phyloP scores from a whole-genome alignment of 2,113 vertebrate genomes.

The Ursus arctos region DNA sequence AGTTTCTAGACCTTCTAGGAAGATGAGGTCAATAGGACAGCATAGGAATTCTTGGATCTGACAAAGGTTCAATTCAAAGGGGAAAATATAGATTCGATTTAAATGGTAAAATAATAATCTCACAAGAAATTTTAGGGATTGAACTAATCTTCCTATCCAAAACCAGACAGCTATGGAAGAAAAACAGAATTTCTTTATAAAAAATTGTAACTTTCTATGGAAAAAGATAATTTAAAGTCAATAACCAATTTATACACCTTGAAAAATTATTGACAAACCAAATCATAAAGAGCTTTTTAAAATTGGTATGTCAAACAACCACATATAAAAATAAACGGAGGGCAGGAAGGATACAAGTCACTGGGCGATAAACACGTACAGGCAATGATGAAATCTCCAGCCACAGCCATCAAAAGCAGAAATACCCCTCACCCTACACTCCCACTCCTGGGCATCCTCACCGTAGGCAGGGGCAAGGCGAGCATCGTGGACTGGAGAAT shows the following conservation, averaged over 20 bases:
- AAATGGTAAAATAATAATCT: background rate
- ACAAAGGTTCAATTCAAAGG: background rate
- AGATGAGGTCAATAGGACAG: background rate
- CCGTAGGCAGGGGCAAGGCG: no score
- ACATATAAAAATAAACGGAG: background rate
- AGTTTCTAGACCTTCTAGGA: background rate
- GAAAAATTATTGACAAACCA: background rate
- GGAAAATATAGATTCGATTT: background rate
- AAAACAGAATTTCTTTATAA: conserved; percentile 4
- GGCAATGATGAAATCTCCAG: background rate
- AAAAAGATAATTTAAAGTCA: background rate
- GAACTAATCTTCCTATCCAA: background rate
- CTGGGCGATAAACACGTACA: background rate
- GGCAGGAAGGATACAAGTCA: background rate
- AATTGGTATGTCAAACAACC: background rate
- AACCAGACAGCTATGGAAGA: background rate
- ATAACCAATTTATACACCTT: background rate
- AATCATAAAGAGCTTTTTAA: background rate
- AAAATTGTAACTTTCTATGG: background rate
- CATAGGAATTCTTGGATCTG: background rate
- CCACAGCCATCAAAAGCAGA: background rate
- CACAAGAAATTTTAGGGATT: background rate
- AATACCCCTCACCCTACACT: background rate
- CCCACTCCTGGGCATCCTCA: background rate
- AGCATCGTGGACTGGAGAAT: background rate